A percentile compares a stretch with the other conserved stretches of the same genome.
Conservation (phyloP, 2,113 vertebrate species). For the Chelonoidis abingdonii region DNA sequence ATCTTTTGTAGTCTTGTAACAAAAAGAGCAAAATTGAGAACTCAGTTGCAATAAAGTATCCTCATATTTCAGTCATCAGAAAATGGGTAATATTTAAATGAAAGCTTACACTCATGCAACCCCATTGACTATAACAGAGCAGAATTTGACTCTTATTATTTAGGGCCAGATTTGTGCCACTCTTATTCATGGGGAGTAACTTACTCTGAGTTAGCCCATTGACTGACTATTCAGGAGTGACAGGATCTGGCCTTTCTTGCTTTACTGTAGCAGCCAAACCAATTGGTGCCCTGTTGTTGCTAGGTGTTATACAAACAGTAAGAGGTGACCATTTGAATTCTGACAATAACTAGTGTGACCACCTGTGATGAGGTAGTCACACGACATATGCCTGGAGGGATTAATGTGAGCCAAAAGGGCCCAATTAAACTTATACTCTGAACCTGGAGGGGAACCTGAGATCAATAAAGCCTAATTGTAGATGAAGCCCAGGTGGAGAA, state of each 20-base stretch:
- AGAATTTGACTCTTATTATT: not conserved
- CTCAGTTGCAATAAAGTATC: not conserved
- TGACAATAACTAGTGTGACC: not conserved
- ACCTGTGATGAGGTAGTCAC: not conserved
- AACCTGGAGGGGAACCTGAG: not conserved
- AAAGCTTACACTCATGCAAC: not conserved
- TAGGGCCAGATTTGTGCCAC: not conserved
- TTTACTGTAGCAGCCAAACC: not conserved
- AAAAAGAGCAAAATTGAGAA: slow-evolving; percentile 43
- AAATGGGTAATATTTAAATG: not conserved
- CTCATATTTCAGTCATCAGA: not conserved
- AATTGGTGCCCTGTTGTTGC: not conserved
- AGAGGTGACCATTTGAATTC: not conserved
- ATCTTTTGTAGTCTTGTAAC: slow-evolving; percentile 29
- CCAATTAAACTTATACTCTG: not conserved
- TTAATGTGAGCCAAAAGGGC: not conserved
- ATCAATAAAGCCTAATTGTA: not conserved
- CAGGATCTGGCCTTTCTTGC: not conserved
- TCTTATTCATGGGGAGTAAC: too few relatives aligned
- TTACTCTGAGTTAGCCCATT: not conserved
- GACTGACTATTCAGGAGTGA: not conserved
- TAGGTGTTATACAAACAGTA: not conserved
- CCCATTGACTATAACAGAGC: not conserved
- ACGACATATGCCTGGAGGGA: not conserved
- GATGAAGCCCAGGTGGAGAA: not conserved